Percentiles rank a stretch among this genome's conserved stretches.
phyloP scores from a whole-genome alignment of 2,888 invertebrate genomes.

The Caenorhabditis sp. region DNA sequence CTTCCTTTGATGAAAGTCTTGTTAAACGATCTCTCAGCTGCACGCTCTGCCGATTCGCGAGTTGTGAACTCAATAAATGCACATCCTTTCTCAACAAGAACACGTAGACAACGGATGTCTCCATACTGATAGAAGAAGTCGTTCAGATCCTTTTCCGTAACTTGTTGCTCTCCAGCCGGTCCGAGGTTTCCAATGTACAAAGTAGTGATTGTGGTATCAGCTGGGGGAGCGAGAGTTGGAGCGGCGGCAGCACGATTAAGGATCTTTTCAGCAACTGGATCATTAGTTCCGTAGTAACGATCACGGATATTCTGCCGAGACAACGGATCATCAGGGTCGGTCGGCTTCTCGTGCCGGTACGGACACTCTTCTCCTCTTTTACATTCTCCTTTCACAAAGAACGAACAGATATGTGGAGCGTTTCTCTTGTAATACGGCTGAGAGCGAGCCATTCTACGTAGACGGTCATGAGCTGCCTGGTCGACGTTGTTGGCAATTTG shows the following conservation, averaged over 20 bases:
- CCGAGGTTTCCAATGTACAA: slow-evolving; percentile 97
- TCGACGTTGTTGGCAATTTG: slow-evolving; percentile 84
- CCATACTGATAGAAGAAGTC: slow-evolving; percentile 99
- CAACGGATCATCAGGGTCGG: slow-evolving; percentile 96
- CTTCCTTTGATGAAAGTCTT: slow-evolving; percentile 92
- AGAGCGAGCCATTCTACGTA: slow-evolving; percentile 88
- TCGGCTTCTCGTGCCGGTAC: slow-evolving; percentile 94
- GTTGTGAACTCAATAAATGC: slow-evolving; percentile 97
- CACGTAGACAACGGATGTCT: slow-evolving; percentile 94
- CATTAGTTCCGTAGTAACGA: slow-evolving; percentile 94
- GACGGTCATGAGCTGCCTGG: slow-evolving; percentile 67
- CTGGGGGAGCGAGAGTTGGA: slow-evolving; percentile 95
- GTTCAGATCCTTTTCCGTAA: slow-evolving; percentile 91
- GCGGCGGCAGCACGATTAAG: slow-evolving; percentile 90
- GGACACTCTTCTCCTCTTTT: slow-evolving; percentile 97
- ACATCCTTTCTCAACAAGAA: slow-evolving; percentile 93
- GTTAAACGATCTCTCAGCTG: slow-evolving; percentile 96
- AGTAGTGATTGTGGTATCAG: slow-evolving; percentile 96
- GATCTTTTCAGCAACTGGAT: slow-evolving; percentile 95
- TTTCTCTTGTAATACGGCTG: slow-evolving; percentile 96
- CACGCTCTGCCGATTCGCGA: slow-evolving; percentile 92
- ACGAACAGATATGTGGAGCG: slow-evolving; percentile 95
- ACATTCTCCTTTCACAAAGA: slow-evolving; percentile 99
- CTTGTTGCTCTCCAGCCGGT: slow-evolving; percentile 86
- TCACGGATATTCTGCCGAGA: slow-evolving; percentile 97